Conservation (phyloP, 2,888 invertebrate species). For the Drosophila falleni region DNA sequence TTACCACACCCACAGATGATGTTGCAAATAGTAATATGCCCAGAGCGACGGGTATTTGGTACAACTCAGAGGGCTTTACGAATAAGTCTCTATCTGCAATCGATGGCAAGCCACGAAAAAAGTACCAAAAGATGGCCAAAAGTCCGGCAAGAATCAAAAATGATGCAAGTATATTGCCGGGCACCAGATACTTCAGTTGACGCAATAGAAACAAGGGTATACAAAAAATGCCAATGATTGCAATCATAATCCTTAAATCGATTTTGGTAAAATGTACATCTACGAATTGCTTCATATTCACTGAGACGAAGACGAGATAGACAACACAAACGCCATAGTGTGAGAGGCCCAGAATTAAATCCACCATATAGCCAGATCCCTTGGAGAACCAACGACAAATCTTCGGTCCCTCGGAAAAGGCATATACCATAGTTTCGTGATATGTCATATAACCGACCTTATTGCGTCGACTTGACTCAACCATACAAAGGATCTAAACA, state of each 20-base stretch:
- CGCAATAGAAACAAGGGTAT: slow-evolving; percentile 89
- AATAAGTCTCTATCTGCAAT: slow-evolving; percentile 77
- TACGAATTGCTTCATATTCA: slow-evolving; percentile 91
- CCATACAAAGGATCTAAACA: slow-evolving; percentile 55
- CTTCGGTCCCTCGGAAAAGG: slow-evolving; percentile 50
- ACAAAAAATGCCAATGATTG: slow-evolving; percentile 88
- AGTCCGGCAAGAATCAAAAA: slow-evolving; percentile 91
- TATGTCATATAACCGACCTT: slow-evolving; percentile 45
- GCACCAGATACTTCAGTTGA: slow-evolving; percentile 93
- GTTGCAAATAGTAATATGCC: slow-evolving; percentile 95
- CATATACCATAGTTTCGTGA: slow-evolving; percentile 43
- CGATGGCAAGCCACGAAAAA: slow-evolving; percentile 89
- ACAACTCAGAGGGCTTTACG: slow-evolving; percentile 70
- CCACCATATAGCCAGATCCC: slow-evolving; percentile 86
- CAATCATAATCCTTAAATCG: slow-evolving; percentile 85
- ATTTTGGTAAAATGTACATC: slow-evolving; percentile 86
- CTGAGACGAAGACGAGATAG: slow-evolving; percentile 95
- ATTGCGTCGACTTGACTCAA: slow-evolving; percentile 31
- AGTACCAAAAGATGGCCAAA: slow-evolving; percentile 89
- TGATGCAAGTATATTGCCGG: slow-evolving; percentile 96
- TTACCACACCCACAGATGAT: slow-evolving; percentile 92
- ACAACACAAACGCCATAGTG: slow-evolving; percentile 98
- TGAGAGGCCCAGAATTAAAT: slow-evolving; percentile 92
- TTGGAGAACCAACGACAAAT: slow-evolving; percentile 4
- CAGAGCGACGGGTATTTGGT: slow-evolving; percentile 91